Conservation (phyloP, 2,113 vertebrate species). For the Corapipo altera region DNA sequence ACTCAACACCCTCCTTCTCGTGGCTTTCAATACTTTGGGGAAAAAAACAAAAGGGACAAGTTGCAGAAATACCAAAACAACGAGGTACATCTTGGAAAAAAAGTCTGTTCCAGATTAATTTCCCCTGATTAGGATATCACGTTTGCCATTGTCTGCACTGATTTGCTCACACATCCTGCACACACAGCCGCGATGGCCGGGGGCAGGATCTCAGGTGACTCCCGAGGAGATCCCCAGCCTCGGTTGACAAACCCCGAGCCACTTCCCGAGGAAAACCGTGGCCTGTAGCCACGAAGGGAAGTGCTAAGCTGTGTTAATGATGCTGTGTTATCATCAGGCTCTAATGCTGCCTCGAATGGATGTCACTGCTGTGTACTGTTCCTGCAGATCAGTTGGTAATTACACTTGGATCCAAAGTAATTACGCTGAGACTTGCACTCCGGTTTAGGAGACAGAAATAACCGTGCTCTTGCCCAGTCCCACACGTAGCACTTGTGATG, state of each 20-base stretch:
- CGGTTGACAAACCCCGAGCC: rapidly evolving
- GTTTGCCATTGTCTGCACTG: rapidly evolving
- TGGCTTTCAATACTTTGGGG: rapidly evolving
- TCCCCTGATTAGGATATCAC: not conserved
- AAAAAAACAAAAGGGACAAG: not conserved
- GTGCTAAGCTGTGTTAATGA: constrained; percentile 50
- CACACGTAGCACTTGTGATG: constrained; percentile 32
- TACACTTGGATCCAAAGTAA: constrained; percentile 66
- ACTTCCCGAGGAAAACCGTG: not conserved
- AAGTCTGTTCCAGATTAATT: not conserved
- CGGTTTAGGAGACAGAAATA: constrained; percentile 53
- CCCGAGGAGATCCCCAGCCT: not conserved
- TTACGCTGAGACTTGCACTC: constrained; percentile 60
- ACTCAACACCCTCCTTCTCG: not conserved
- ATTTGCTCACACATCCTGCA: not conserved
- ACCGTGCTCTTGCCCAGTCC: constrained; percentile 20
- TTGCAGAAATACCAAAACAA: not conserved
- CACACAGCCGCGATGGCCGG: rapidly evolving
- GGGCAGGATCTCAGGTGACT: not conserved
- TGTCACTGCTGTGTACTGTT: constrained; percentile 30
- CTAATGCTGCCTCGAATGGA: constrained; percentile 41
- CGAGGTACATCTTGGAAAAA: not conserved
- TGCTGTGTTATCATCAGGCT: constrained; percentile 9
- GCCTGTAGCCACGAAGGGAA: not conserved
- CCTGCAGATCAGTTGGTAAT: constrained; percentile 68